A percentile compares a stretch with the other conserved stretches of the same genome.
These are phyloP conservation scores for Merops nubicus DNA, from an alignment of 2,113 vertebrate species.

Conservation along the genomic window DNA sequence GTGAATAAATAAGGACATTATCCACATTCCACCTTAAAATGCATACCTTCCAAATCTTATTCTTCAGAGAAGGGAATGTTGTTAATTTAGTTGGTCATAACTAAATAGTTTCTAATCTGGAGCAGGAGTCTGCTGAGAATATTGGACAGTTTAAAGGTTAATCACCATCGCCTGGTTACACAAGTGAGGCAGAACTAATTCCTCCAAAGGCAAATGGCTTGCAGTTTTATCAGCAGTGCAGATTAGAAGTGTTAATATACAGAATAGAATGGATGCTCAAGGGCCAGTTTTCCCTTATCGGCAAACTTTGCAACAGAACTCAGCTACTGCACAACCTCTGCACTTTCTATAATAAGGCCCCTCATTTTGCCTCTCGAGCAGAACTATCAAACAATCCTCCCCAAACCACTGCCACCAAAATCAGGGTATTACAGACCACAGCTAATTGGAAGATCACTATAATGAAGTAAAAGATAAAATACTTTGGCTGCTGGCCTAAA, in stretches of 20 bases:
- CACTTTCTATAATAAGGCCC: constrained; percentile 97
- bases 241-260: constrained; percentile 99
- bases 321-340: constrained; percentile 93
- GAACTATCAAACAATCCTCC: constrained; percentile 98
- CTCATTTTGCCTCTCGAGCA: constrained; percentile 99
- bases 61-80: constrained; percentile 87
- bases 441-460: constrained; percentile 99
- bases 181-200: constrained; percentile 99
- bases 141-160: constrained; percentile 99
- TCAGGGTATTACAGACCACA: constrained; percentile 96
- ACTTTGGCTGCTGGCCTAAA: constrained; percentile 99
- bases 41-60: constrained; percentile 83
- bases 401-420: constrained; percentile 93
- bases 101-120: constrained; percentile 99
- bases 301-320: constrained; percentile 99
- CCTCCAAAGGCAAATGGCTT: constrained; percentile 99
- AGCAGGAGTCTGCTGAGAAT: constrained; percentile 98
- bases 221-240: constrained; percentile 98
- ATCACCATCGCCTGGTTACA: constrained; percentile 99
- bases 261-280: constrained; percentile 99
- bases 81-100: constrained; percentile 99
- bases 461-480: constrained; percentile 99
- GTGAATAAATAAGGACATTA: constrained; percentile 68
- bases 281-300: constrained; percentile 99
- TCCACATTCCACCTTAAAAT: constrained; percentile 84